A percentile compares a stretch with the other conserved stretches of the same genome.
phyloP scores from a whole-genome alignment of 2,113 vertebrate genomes.

The Prietella phreatophila region DNA sequence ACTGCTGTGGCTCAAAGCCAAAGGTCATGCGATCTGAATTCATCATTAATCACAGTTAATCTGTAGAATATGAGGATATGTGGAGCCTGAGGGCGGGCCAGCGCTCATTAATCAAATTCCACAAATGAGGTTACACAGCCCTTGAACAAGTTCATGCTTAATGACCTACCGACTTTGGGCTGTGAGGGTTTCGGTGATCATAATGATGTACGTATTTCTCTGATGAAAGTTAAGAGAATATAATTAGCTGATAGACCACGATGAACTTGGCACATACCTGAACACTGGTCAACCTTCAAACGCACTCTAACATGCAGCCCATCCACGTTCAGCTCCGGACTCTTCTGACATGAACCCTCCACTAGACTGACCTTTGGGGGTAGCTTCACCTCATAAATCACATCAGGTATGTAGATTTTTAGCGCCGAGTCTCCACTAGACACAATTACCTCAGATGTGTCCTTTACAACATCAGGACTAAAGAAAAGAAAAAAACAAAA shows the following conservation, averaged over 20 bases:
- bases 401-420: constrained; percentile 58
- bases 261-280: constrained; percentile 64
- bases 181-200: constrained; percentile 2
- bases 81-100: constrained; percentile 22
- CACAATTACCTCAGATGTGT: constrained; percentile 67
- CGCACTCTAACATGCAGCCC: constrained; percentile 82
- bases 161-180: constrained; percentile 33
- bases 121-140: constrained; percentile 36
- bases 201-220: neutral
- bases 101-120: constrained; percentile 43
- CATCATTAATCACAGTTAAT: constrained; percentile 49
- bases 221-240: neutral
- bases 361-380: constrained; percentile 78
- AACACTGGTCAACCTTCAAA: constrained; percentile 49
- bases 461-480: constrained; percentile 66
- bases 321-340: constrained; percentile 65
- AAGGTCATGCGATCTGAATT: constrained; percentile 25
- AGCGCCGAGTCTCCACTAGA: constrained; percentile 66
- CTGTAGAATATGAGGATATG: constrained; percentile 35
- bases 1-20: constrained; percentile 2
- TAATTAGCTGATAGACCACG: neutral
- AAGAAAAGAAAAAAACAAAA: neutral
- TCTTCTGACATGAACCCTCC: constrained; percentile 74
- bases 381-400: constrained; percentile 63
- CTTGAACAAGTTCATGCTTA: constrained; percentile 30